Conservation (phyloP, 2,888 invertebrate genomes). For the Trachelus troglodyta region DNA sequence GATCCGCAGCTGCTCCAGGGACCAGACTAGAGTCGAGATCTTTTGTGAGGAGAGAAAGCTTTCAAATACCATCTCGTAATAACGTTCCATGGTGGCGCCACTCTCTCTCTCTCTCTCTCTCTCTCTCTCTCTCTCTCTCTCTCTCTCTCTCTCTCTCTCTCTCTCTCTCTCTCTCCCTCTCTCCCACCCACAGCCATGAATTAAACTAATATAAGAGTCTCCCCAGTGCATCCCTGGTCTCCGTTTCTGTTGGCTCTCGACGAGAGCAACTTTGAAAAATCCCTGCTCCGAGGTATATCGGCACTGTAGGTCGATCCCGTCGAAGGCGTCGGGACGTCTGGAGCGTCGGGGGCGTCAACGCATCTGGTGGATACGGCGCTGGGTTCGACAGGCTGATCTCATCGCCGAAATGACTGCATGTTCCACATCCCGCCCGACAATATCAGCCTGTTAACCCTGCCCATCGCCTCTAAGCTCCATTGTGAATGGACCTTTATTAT, state of each 20-base stretch:
- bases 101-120: not conserved
- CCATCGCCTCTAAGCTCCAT: conserved; percentile 31
- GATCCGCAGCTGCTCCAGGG: not conserved
- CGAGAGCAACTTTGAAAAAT: not conserved
- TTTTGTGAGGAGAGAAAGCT: not conserved
- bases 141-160: not conserved
- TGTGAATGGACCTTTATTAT: not conserved
- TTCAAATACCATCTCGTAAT: not conserved
- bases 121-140: not conserved
- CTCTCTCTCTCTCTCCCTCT: not conserved
- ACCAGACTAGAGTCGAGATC: not conserved
- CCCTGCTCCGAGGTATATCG: not conserved
- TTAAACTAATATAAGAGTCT: not conserved
- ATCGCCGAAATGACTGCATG: conserved; percentile 65
- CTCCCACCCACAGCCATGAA: not conserved
- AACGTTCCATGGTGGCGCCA: not conserved
- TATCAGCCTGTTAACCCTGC: conserved; percentile 66
- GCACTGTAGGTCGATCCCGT: not conserved
- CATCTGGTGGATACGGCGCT: conserved; percentile 48
- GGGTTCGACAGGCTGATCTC: conserved; percentile 67
- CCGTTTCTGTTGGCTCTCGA: not conserved
- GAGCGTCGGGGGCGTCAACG: not conserved
- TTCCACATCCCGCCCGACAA: conserved; percentile 65
- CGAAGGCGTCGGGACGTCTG: not conserved
- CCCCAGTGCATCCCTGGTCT: not conserved